Evolutionary conservation across 2,113 vertebrate species (phyloP).

Genomic region (Talpa occidentalis): DNA sequence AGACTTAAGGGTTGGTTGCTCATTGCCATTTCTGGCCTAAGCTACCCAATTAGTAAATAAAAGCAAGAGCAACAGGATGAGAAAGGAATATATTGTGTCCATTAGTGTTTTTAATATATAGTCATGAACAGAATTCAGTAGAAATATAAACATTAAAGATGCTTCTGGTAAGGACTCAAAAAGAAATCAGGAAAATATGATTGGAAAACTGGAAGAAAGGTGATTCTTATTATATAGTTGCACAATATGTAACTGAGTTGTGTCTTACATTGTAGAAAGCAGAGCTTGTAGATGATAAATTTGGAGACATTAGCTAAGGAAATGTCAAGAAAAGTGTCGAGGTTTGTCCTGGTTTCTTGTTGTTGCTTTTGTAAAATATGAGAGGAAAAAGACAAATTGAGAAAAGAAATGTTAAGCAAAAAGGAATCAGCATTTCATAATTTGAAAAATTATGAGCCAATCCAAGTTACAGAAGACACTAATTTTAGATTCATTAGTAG

Average conservation of each 20-base stretch:
- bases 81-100: not conserved
- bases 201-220: not conserved
- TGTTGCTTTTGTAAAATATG: not conserved
- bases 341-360: not conserved
- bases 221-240: not conserved
- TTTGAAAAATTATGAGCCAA: not conserved
- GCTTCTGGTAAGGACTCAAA: not conserved
- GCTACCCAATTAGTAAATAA: not conserved
- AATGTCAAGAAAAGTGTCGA: not conserved
- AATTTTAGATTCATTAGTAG: not conserved
- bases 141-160: not conserved
- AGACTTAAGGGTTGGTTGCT: not conserved
- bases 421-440: not conserved
- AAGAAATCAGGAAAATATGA: not conserved
- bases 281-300: not conserved
- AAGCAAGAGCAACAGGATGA: not conserved
- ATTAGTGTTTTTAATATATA: not conserved
- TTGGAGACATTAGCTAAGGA: not conserved
- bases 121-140: not conserved
- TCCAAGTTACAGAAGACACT: not conserved
- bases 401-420: not conserved
- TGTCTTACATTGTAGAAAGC: not conserved
- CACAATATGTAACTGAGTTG: not conserved
- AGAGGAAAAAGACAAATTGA: not conserved
- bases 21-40: not conserved